These are phyloP conservation scores for Athalia circularis DNA, from an alignment of 2,888 invertebrate genomes.

Conservation along the genomic window DNA sequence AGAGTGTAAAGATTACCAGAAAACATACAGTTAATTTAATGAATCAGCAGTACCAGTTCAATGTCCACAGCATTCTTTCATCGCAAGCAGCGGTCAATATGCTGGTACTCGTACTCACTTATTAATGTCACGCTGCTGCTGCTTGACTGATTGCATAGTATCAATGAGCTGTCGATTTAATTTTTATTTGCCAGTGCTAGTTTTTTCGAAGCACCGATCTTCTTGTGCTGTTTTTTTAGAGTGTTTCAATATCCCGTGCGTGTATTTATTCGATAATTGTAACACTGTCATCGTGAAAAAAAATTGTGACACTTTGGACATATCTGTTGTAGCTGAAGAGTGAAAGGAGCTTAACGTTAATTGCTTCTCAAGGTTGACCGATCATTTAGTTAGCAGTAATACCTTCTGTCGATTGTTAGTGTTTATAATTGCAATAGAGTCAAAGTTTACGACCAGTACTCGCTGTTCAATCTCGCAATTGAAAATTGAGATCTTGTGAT, in stretches of 20 bases:
- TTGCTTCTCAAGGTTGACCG: slow-evolving; percentile 36
- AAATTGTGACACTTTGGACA: background rate
- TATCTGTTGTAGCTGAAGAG: slow-evolving; percentile 25
- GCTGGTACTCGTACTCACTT: background rate
- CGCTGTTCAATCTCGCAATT: background rate
- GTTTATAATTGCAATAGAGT: slow-evolving; percentile 6
- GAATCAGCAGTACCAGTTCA: slow-evolving; percentile 31
- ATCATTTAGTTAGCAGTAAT: slow-evolving; percentile 13
- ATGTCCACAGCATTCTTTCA: slow-evolving; percentile 33
- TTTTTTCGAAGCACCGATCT: background rate
- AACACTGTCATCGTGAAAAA: slow-evolving; percentile 1
- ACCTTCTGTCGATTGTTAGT: slow-evolving; percentile 1
- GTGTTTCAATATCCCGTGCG: background rate
- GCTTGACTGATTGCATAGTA: slow-evolving; percentile 11
- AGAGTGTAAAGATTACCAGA: background rate
- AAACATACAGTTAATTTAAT: background rate
- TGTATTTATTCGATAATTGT: background rate
- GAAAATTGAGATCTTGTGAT: no score
- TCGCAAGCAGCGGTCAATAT: background rate
- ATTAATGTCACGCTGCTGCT: slow-evolving; percentile 1
- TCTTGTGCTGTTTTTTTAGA: background rate
- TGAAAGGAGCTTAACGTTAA: slow-evolving; percentile 31
- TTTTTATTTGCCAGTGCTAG: background rate
- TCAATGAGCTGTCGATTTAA: background rate
- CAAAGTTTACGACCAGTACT: background rate